Base-by-base conservation (phyloP, 2,888 invertebrate species). In the Leistus spinibarbis region DNA sequence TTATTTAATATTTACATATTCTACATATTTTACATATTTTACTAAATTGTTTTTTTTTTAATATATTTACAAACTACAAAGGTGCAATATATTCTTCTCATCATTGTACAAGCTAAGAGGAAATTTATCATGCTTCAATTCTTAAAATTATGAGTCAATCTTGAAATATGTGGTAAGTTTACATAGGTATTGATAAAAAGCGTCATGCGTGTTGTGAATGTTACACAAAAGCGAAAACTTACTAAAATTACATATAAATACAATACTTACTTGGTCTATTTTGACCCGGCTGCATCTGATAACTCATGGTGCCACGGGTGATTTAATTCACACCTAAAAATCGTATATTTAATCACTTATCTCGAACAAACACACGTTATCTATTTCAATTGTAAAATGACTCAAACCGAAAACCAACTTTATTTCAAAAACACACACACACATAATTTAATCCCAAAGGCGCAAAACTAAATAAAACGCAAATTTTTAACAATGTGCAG, bases 301-400 rank as follows among this genome's bases (percentile, higher is more conserved):
- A 95, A 90, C 94, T 95, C 95, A 95, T 95, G 90, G 88, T 91
- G 90, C 88, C 88, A 86, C 86, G 88, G 89, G 89, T 89, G 90
- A 85, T 68, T 71, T 76, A 78, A 76, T 79, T 80, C 82, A 82
- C 83, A 83, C 83, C 83, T 84, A 78, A 82, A 82, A 72, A 56
- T 64, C 65, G 65, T 65, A 73, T 73, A 73, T 73, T 66, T 67
- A 66, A 16, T 10, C 17, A 54, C 60, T 73, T 73, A 73, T 73
- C 73, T 67, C 56, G 57, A 53, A 71, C 54, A 40, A 71, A 54
- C 20, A 72, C 24, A 20, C 23, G 27, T 66, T 66, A 64, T 72
- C 54, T 66, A 66, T 13, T 64, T 64, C 16, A 20, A 16, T 20
- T 20, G 60, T 20, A 60, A 60, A 60, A 60, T 60, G 60, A 60